Percentiles rank a stretch among this genome's conserved stretches.
Evolutionary conservation across 64 coral and sea anemone genomes (phyloP).

Genomic region (Catalaphyllia jardinei): DNA sequence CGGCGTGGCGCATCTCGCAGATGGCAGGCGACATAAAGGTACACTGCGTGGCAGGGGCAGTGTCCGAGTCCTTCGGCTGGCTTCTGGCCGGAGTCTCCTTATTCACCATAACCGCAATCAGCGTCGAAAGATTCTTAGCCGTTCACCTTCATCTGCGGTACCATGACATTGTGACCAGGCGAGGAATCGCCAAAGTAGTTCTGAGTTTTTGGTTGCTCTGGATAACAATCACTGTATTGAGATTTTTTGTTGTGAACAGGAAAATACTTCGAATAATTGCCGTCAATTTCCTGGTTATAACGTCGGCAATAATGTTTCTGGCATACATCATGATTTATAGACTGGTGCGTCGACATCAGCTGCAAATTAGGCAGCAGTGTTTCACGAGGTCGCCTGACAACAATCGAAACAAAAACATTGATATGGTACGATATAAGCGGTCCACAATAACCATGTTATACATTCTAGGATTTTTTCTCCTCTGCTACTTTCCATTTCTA

Average conservation of each 20-base stretch:
- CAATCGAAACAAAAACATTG: neutral
- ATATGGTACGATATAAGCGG: slow-evolving; percentile 41
- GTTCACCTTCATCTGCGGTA: slow-evolving; percentile 38
- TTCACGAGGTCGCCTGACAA: neutral
- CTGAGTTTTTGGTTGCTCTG: slow-evolving; percentile 29
- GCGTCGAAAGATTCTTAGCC: slow-evolving; percentile 32
- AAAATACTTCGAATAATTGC: slow-evolving; percentile 19
- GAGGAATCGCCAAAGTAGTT: slow-evolving; percentile 4
- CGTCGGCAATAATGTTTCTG: neutral
- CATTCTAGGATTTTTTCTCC: slow-evolving; percentile 56
- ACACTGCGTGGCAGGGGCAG: neutral
- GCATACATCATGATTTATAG: slow-evolving; percentile 21
- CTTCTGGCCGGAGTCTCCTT: slow-evolving; percentile 40
- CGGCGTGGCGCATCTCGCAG: neutral
- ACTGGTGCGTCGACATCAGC: slow-evolving; percentile 19
- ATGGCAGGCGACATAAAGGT: slow-evolving; percentile 1
- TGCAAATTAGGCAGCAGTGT: slow-evolving; percentile 27
- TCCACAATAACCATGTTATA: slow-evolving; percentile 39
- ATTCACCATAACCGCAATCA: slow-evolving; percentile 30
- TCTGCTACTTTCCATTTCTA: slow-evolving; percentile 50
- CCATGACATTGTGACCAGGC: slow-evolving; percentile 14
- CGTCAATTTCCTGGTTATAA: slow-evolving; percentile 9
- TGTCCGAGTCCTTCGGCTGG: slow-evolving; percentile 4
- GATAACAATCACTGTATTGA: neutral
- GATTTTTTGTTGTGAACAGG: slow-evolving; percentile 1